These are phyloP conservation scores for Peromyscus californicus DNA, from an alignment of 2,113 vertebrate species.

Conservation along the genomic window DNA sequence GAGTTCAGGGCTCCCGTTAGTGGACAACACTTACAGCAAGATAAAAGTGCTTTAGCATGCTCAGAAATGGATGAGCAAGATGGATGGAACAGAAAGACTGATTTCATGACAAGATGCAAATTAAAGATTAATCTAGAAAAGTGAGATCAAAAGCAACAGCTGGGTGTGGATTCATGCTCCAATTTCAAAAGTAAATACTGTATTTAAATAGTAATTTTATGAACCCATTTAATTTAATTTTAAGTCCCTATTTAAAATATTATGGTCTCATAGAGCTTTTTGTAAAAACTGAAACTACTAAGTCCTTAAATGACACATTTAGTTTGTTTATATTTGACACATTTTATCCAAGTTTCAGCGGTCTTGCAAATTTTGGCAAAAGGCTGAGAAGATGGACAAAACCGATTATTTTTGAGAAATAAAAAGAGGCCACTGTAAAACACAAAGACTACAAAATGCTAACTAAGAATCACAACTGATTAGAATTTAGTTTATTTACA, in stretches of 20 bases:
- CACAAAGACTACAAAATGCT: slow-evolving; percentile 87
- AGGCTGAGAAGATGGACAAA: slow-evolving; percentile 89
- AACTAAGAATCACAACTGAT: slow-evolving; percentile 86
- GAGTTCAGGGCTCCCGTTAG: not conserved
- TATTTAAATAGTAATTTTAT: slow-evolving; percentile 86
- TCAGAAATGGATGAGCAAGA: slow-evolving; percentile 14
- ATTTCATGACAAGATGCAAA: slow-evolving; percentile 76
- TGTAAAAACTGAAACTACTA: slow-evolving; percentile 81
- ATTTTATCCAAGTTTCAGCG: slow-evolving; percentile 89
- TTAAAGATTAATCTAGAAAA: slow-evolving; percentile 81
- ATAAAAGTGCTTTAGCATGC: slow-evolving; percentile 65
- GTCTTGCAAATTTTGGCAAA: slow-evolving; percentile 90
- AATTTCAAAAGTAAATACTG: slow-evolving; percentile 86
- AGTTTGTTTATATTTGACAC: slow-evolving; percentile 87
- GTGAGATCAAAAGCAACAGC: slow-evolving; percentile 81
- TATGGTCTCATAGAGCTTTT: slow-evolving; percentile 83
- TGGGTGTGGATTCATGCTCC: slow-evolving; percentile 85
- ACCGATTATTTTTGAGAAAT: slow-evolving; percentile 88
- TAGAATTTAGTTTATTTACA: slow-evolving; percentile 89
- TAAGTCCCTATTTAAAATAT: slow-evolving; percentile 86
- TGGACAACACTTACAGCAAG: slow-evolving; percentile 49
- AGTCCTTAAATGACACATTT: slow-evolving; percentile 86
- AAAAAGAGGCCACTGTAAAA: slow-evolving; percentile 85
- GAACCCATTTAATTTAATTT: slow-evolving; percentile 86
- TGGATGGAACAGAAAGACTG: slow-evolving; percentile 54